Conservation (phyloP, 1,140 invertebrate genomes). For the Cyphomyrmex costatus region DNA sequence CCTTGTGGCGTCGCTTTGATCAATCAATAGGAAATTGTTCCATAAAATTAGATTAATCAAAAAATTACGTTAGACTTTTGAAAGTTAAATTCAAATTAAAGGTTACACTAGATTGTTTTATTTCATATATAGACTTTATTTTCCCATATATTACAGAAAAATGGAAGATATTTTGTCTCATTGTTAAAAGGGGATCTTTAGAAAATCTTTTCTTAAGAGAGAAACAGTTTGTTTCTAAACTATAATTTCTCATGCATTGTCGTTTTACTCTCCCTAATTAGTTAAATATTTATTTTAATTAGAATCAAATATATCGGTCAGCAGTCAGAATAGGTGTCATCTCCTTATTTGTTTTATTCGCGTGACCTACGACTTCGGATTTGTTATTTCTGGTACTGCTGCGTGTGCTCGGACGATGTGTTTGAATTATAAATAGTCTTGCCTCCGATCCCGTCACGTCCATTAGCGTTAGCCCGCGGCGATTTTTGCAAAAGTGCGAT, state of each 20-base stretch:
- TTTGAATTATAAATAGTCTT: conserved; percentile 57
- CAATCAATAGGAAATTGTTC: neutral
- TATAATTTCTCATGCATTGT: neutral
- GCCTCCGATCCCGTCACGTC: conserved; percentile 48
- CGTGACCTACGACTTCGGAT: conserved; percentile 46
- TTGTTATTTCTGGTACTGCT: conserved; percentile 57
- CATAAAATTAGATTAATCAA: neutral
- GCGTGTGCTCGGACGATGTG: conserved; percentile 22
- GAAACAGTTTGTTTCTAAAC: neutral
- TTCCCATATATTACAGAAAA: neutral
- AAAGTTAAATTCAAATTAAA: neutral
- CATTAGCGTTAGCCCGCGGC: conserved; percentile 55
- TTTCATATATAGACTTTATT: neutral
- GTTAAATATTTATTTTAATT: neutral
- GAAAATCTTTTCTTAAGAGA: neutral
- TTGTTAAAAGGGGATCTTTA: neutral
- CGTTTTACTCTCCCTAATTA: conserved; percentile 10
- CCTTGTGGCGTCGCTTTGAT: conserved; percentile 1
- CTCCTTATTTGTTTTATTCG: conserved; percentile 49
- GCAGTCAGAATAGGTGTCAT: conserved; percentile 17
- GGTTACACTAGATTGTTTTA: neutral
- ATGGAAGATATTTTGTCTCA: neutral
- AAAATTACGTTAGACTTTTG: conserved; percentile 2
- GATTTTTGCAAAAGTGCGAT: conserved; percentile 50
- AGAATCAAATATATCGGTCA: conserved; percentile 1